Conservation (phyloP, 2,888 invertebrate genomes). For the Lysandra bellargus region DNA sequence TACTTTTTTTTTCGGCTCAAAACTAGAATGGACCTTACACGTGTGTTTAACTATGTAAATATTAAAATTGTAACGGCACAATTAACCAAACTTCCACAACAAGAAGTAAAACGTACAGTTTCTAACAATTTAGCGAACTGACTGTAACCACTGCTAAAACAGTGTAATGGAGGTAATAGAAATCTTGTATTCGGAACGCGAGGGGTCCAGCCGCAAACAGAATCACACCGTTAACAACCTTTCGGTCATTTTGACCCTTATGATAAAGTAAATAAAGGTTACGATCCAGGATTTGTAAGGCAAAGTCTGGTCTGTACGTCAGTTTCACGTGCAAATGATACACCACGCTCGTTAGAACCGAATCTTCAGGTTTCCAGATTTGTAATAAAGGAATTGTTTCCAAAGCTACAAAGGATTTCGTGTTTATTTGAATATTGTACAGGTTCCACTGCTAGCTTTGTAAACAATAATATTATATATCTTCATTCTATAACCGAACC, state of each 20-base stretch:
- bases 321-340: constrained; percentile 54
- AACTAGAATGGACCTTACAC: too few species aligned
- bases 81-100: neutral
- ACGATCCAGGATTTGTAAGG: neutral
- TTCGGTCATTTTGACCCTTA: neutral
- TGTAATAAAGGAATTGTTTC: constrained; percentile 1
- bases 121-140: neutral
- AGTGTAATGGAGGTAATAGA: neutral
- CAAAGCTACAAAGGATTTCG: too few species aligned
- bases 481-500: neutral
- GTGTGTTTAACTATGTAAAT: too few species aligned
- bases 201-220: constrained; percentile 43
- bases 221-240: constrained; percentile 47
- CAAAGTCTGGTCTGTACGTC: constrained; percentile 41
- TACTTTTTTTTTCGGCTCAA: too few species aligned
- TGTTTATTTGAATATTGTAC: neutral
- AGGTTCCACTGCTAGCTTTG: neutral
- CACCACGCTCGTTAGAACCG: constrained; percentile 51
- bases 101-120: neutral
- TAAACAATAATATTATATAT: neutral
- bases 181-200: constrained; percentile 34
- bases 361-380: constrained; percentile 4
- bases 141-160: constrained; percentile 3
- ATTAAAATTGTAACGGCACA: neutral
- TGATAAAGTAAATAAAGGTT: neutral